Base-by-base conservation (phyloP, 2,113 vertebrate species). In the Cyanoderma ruficeps region DNA sequence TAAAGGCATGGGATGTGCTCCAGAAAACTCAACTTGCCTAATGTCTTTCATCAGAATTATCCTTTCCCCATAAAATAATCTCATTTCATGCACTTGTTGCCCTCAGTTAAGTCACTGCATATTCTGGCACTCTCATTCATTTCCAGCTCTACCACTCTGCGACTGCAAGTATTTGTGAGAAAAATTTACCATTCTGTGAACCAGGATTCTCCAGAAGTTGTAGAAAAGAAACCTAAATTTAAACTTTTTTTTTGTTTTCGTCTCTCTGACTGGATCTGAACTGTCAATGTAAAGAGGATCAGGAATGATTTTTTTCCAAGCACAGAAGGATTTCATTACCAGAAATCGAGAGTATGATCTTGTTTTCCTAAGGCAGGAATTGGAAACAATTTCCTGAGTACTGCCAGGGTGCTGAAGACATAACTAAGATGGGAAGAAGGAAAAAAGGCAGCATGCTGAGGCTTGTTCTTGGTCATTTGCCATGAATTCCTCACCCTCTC, bases 381-480 rank as follows among this genome's bases (percentile, higher is more conserved):
- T 93, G 85, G 87, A 93, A 94, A 61, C 53, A 87, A 47, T 44
- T 88, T 79, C 90, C 90, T 28, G 50, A 92, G 71, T 8, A 81
- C 25, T 93, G 87, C 84, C 94, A 95, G 59, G 39, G 71, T 83
- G 93, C 65, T 89, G 61, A 78, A 95, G 61, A 81, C 55, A 11
- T 22, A 60, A 63, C 39, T 55, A 75, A 87, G 59, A 83, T 49
- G 71, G 81, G 53, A 82, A 59, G 82, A 85, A 85, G 28, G 47
- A 59, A 71, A 81, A 68, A 76, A 71, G 42, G 68, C 75, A 91
- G 64, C 60, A 2, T 42, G 94, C 53, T 74, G 77, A 96, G 79
- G 82, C 89, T 90, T 88, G 89, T 6, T 87, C 89, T 78, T 83
- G 69, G 55, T 81, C 67, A 71, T 21, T n/a, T 72, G 90, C 90